Percentiles rank a stretch among this genome's conserved stretches.
phyloP scores from a whole-genome alignment of 2,888 invertebrate genomes.

The Acheta domesticus region DNA sequence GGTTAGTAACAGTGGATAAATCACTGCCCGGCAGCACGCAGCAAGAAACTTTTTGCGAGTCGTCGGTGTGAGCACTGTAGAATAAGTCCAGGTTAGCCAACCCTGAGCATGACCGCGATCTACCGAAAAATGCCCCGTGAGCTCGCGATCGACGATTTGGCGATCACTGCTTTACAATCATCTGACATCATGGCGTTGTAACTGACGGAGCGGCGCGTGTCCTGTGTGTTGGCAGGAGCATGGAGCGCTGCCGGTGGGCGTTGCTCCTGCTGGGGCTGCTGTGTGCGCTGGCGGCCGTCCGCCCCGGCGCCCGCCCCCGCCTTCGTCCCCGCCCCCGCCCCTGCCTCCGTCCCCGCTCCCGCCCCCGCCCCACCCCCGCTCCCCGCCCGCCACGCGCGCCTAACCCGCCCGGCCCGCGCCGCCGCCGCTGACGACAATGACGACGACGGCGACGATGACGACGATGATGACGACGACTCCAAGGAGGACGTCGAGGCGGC shows the following conservation, averaged over 20 bases:
- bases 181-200: too few species aligned
- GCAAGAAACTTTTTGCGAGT: too few species aligned
- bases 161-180: too few species aligned
- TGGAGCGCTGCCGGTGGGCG: background rate
- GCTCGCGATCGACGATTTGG: too few species aligned
- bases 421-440: background rate
- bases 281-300: background rate
- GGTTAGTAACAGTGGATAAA: too few species aligned
- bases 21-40: too few species aligned
- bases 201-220: too few species aligned
- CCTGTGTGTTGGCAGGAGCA: background rate
- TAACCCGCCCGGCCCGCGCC: background rate
- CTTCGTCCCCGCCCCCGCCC: background rate
- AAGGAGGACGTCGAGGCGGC: background rate
- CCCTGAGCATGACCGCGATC: too few species aligned
- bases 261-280: slow-evolving; percentile 3
- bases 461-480: background rate
- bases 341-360: background rate
- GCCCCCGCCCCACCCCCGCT: background rate
- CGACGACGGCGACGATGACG: too few species aligned
- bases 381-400: background rate
- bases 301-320: background rate
- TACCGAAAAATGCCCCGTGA: too few species aligned
- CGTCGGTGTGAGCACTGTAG: too few species aligned
- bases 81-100: too few species aligned